Evolutionary conservation across 2,888 invertebrate species (phyloP), one percentile per base, ranked within the genome.

Genomic region (Labia minor): DNA sequence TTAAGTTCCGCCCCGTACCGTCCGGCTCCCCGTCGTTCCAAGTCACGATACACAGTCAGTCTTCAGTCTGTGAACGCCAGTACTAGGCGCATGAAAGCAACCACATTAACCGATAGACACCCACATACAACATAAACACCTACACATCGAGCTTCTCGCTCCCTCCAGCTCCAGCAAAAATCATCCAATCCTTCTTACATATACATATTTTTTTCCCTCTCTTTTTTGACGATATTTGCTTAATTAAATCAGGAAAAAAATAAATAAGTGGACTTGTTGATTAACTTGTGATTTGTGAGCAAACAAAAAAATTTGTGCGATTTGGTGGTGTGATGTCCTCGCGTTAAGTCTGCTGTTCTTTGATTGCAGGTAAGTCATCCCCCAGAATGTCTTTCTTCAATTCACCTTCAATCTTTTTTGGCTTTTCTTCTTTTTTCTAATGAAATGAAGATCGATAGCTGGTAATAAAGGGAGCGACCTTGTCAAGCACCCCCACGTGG

Each of bases 401-500:
- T 26, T 26, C 4, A 6, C 26, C 3, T 26, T 3, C 26, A 26
- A n/a, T 26, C 8, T 26, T 26, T 49, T 16, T 49, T 49, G n/a
- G n/a, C 49, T 49, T 49, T 49, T 49, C 14, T 49, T 49, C 14
- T 49, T 3, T 4, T 49, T 49, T 49, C 16, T 49, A 14, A 8
- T 49, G 3, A n/a, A 49, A 49, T 49, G n/a, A 49, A 49, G 49
- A 49, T 49, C 49, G 49, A 49, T 49, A 4, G 49, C 6, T 11
- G 14, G 16, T 49, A 49, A 49, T 49, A 49, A 16, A 49, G 49
- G 16, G n/a, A 49, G 49, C 49, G 49, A 49, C 49, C 49, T 49
- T 49, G 49, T 49, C 49, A 49, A 26, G n/a, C 49, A 49, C 49
- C 49, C 49, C 49, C 49, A 49, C 49, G 49, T 49, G 49, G 49